phyloP scores from a whole-genome alignment of 2,113 vertebrate genomes.

The Crotalus tigris region DNA sequence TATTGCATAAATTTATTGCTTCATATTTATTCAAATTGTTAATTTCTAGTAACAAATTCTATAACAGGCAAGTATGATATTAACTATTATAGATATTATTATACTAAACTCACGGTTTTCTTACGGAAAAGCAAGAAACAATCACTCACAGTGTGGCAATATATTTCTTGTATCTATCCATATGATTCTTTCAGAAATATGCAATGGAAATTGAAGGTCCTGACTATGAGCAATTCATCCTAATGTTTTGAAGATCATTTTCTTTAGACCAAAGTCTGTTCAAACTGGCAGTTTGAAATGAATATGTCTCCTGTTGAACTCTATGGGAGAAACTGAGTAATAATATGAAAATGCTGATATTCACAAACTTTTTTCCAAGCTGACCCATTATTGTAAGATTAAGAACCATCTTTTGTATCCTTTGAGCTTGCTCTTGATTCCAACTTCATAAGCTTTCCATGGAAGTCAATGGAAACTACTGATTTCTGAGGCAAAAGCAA shows the following conservation, averaged over 20 bases:
- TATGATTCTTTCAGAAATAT: not conserved
- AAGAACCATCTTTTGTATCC: not conserved
- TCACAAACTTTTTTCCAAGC: not conserved
- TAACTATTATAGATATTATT: not conserved
- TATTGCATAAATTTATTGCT: not conserved
- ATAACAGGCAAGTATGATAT: not conserved
- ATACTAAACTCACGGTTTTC: not conserved
- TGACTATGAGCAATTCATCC: not conserved
- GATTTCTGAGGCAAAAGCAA: not conserved
- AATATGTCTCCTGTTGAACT: not conserved
- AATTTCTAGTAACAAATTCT: not conserved
- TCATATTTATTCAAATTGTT: not conserved
- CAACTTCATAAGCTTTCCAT: not conserved
- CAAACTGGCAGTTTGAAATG: not conserved
- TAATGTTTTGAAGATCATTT: not conserved
- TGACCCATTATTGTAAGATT: not conserved
- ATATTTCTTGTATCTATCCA: not conserved
- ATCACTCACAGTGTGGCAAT: not conserved
- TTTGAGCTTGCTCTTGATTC: not conserved
- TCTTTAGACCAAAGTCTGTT: not conserved
- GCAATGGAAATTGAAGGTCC: not conserved
- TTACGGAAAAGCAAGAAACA: not conserved
- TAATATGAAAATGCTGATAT: not conserved
- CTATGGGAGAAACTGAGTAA: not conserved
- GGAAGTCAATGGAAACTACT: not conserved